phyloP scores from a whole-genome alignment of 2,113 vertebrate species.

The Triplophysa tibetana region DNA sequence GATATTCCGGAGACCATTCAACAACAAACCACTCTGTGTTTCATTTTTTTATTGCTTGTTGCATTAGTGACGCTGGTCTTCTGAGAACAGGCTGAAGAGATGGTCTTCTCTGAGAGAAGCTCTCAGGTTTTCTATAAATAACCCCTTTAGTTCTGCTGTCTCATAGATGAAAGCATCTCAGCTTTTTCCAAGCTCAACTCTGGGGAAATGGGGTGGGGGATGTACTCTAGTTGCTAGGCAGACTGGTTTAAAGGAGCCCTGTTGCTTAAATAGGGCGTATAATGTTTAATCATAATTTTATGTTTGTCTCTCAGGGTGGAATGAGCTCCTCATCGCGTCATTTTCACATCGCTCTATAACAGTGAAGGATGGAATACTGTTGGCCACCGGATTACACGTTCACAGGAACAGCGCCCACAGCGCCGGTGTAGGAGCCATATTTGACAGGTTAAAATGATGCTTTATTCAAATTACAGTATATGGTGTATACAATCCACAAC shows the following conservation, averaged over 20 bases:
- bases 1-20: constrained; percentile 5
- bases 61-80: constrained; percentile 12
- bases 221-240: constrained; percentile 71
- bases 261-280: constrained; percentile 58
- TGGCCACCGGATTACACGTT: constrained; percentile 94
- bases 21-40: neutral
- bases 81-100: constrained; percentile 32
- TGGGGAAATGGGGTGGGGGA: constrained; percentile 56
- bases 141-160: constrained; percentile 76
- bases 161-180: constrained; percentile 73
- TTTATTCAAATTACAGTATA: neutral
- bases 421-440: constrained; percentile 97
- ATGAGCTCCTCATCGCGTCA: constrained; percentile 96
- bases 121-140: constrained; percentile 76
- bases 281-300: neutral
- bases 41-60: constrained; percentile 4
- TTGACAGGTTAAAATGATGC: constrained; percentile 85
- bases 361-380: constrained; percentile 94
- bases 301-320: constrained; percentile 84
- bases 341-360: constrained; percentile 97
- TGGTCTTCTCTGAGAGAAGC: constrained; percentile 48
- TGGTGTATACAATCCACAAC: neutral
- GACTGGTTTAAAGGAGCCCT: constrained; percentile 75
- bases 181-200: constrained; percentile 62
- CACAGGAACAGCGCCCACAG: constrained; percentile 98